Conservation (phyloP, 2,113 vertebrate species). For the Silurus meridionalis region DNA sequence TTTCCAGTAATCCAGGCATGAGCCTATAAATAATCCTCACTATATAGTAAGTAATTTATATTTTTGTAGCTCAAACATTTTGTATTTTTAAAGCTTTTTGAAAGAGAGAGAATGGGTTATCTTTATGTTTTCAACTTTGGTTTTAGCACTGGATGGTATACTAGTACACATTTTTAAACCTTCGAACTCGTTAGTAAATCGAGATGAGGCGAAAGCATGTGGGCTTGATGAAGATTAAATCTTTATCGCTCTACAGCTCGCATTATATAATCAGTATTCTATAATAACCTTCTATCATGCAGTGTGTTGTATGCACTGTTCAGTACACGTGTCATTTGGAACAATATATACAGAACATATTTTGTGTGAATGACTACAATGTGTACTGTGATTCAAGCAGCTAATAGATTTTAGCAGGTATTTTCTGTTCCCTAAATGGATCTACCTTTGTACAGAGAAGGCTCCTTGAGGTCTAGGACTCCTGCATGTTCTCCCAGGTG, state of each 20-base stretch:
- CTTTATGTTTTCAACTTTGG: background rate
- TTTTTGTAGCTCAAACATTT: background rate
- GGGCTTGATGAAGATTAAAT: background rate
- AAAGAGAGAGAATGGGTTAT: background rate
- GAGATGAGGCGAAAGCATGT: background rate
- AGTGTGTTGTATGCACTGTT: background rate
- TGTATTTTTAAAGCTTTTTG: background rate
- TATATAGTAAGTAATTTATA: background rate
- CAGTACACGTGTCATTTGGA: background rate
- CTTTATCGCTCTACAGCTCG: background rate
- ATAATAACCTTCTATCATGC: background rate
- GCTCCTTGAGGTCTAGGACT: slow-evolving; percentile 30
- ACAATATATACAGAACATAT: background rate
- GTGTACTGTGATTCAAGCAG: background rate
- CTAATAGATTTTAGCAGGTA: background rate
- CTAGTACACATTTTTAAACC: background rate
- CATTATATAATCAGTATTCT: background rate
- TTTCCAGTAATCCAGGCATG: background rate
- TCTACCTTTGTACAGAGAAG: background rate
- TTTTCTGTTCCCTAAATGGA: slow-evolving; percentile 6
- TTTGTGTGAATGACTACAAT: background rate
- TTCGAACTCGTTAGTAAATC: background rate
- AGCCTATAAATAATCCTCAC: background rate
- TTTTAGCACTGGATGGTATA: background rate
- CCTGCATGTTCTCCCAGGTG: slow-evolving; percentile 22